Base-by-base conservation (phyloP, 1,140 invertebrate species). In the Aphis gossypii region DNA sequence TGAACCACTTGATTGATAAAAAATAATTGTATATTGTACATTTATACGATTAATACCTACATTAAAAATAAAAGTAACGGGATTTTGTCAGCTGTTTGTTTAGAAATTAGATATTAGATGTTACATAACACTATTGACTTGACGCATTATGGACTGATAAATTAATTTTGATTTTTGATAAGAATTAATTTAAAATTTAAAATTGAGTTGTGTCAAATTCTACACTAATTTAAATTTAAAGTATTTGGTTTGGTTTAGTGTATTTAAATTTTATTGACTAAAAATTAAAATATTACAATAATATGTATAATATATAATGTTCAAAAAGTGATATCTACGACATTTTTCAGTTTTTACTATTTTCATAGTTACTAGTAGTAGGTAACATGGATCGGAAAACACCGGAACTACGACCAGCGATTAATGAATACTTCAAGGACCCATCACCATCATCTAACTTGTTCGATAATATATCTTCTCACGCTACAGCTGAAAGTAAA, bases 61-160 rank as follows among this genome's bases (percentile, higher is more conserved):
- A 92, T 51, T 92, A 92, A 92, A 92, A 92, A 92, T 93, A 93
- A 93, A 93, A 93, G 91, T 93, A 93, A 93, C 92, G 92, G 92
- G 82, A 86, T 93, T 93, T 93, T 93, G 92, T 56, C 92, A 93
- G 92, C 92, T 93, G 92, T 93, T 93, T 92, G 21, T 54, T 51
- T 92, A 92, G 76, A 92, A 84, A 84, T 93, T 48, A 82, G 90
- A 35, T 54, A 83, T 82, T 76, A 92, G 68, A 51, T 30, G 41
- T 83, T 83, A 83, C 35, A 82, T n/a, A 82, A 76, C 1, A 76
- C 14, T 68, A n/a, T 68, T n/a, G 30, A 68, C 14, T n/a, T 30
- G 11, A 2, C 21, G 8, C 25, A 60, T 60, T 60, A 8, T 30
- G 51, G 7, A 82, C 21, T 92, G 90, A 92, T 92, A 92, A 92